Evolutionary conservation across 2,797 vertebrate genomes (phyloP).

Genomic region (Clarias platycephalus): DNA sequence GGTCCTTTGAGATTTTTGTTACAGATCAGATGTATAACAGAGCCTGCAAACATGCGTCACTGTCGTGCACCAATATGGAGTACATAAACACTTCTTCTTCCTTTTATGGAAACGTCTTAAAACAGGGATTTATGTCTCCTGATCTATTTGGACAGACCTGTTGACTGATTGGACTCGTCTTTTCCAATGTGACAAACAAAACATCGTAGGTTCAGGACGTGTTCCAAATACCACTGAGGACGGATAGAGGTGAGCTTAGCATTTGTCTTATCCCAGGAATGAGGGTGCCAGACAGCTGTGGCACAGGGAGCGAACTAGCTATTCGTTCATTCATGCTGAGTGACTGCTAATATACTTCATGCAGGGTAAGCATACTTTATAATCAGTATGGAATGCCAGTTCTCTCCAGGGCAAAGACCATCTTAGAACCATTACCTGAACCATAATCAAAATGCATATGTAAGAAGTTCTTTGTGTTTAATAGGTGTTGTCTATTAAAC

Average conservation of each 20-base stretch:
- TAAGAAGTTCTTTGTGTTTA: background rate
- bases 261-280: slow-evolving; percentile 13
- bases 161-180: slow-evolving; percentile 31
- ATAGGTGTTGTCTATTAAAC: background rate
- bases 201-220: background rate
- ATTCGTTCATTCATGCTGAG: background rate
- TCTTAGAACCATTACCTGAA: background rate
- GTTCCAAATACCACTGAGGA: slow-evolving; percentile 27
- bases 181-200: slow-evolving; percentile 45
- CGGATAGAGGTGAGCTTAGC: slow-evolving; percentile 17
- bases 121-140: slow-evolving; percentile 36
- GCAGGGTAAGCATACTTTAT: background rate
- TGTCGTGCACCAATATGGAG: background rate
- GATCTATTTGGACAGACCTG: slow-evolving; percentile 48
- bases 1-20: background rate
- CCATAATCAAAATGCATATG: background rate
- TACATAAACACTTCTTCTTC: slow-evolving; percentile 30
- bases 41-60: slow-evolving; percentile 17
- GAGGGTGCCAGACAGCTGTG: background rate
- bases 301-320: background rate
- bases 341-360: background rate
- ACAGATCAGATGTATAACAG: background rate
- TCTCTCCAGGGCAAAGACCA: background rate
- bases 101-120: slow-evolving; percentile 40
- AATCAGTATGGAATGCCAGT: background rate